Percentiles rank a stretch among this genome's conserved stretches.
phyloP scores from a whole-genome alignment of 2,797 vertebrate species.

The Acanthis flammea region DNA sequence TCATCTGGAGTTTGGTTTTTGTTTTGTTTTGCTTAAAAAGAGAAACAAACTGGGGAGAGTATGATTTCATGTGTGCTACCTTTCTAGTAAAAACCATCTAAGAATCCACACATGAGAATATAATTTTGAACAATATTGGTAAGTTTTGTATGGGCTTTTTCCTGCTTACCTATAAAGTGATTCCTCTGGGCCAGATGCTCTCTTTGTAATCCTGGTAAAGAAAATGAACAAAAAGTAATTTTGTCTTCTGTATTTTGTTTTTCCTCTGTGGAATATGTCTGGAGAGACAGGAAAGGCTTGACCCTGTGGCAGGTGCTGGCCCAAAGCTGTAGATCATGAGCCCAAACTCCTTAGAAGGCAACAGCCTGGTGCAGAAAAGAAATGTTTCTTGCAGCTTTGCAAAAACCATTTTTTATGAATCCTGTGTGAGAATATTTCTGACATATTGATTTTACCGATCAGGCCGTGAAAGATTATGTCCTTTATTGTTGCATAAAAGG shows the following conservation, averaged over 20 bases:
- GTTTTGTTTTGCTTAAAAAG: neutral
- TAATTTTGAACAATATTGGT: neutral
- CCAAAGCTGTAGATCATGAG: neutral
- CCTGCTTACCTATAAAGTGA: neutral
- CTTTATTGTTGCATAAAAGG: neutral
- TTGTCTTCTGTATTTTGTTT: neutral
- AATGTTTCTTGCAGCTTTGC: neutral
- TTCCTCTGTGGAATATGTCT: constrained; percentile 5
- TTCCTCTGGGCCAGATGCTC: neutral
- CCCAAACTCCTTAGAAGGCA: neutral
- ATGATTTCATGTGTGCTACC: neutral
- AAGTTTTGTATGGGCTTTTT: neutral
- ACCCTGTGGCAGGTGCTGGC: neutral
- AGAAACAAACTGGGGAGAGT: rapidly evolving
- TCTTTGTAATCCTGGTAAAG: neutral
- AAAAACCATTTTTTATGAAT: neutral
- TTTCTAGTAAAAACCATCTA: neutral
- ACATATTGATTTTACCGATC: neutral
- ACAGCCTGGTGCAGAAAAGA: neutral
- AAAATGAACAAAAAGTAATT: constrained; percentile 34
- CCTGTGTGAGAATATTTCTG: neutral
- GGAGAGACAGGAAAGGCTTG: neutral
- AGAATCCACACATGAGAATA: neutral
- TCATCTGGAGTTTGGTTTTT: rapidly evolving
- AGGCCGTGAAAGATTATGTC: neutral